Conservation (phyloP, 2,113 vertebrate species). For the Mormoops blainvillei region DNA sequence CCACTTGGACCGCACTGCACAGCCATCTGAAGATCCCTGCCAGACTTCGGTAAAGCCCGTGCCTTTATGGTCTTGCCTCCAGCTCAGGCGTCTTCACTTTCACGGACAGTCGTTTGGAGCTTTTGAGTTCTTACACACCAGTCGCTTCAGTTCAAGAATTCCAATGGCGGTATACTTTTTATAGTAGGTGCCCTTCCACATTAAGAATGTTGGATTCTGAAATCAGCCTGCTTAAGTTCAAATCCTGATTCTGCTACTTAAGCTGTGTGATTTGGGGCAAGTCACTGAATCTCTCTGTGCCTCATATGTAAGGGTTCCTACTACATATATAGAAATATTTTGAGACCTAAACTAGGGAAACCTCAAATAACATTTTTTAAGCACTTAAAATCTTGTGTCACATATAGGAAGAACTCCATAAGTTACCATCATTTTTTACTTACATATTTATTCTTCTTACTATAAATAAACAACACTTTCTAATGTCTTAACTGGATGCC, state of each 20-base stretch:
- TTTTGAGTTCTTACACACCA: background rate
- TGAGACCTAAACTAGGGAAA: background rate
- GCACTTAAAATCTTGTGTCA: background rate
- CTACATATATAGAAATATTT: background rate
- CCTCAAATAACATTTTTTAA: background rate
- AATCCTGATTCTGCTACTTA: background rate
- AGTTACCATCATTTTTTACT: background rate
- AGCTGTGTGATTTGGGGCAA: background rate
- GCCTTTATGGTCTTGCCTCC: background rate
- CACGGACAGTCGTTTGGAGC: rapidly evolving
- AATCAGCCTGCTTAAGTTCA: background rate
- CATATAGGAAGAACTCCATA: background rate
- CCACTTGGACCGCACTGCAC: background rate
- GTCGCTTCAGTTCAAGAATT: background rate
- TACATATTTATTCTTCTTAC: background rate
- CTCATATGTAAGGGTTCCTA: background rate
- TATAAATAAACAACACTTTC: background rate
- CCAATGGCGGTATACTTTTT: background rate
- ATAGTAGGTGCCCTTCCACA: background rate
- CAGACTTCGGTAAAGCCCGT: too few species aligned
- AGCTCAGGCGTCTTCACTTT: background rate
- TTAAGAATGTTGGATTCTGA: background rate
- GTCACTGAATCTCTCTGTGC: background rate
- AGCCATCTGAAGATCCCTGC: background rate
- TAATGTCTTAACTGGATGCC: background rate